phyloP scores from a whole-genome alignment of 2,797 vertebrate genomes.

The Oryzias sinensis region DNA sequence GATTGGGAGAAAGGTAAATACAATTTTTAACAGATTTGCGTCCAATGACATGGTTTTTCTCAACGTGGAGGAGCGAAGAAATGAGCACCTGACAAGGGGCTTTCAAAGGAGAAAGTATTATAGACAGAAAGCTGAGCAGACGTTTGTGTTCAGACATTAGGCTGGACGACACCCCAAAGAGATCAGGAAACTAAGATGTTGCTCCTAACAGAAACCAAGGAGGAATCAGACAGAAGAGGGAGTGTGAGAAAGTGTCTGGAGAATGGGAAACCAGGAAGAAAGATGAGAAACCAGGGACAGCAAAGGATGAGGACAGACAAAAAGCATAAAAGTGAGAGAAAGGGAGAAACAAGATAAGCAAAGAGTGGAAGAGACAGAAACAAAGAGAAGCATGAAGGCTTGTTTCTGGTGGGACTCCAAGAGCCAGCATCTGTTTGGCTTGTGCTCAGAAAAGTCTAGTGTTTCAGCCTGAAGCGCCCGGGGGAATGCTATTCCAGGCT shows the following conservation, averaged over 20 bases:
- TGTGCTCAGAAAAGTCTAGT: slow-evolving; percentile 79
- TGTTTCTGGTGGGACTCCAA: slow-evolving; percentile 79
- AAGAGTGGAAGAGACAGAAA: slow-evolving; percentile 46
- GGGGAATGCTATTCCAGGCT: slow-evolving; percentile 83
- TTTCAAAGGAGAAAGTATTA: slow-evolving; percentile 38
- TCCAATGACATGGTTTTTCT: slow-evolving; percentile 12
- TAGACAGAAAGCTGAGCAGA: slow-evolving; percentile 31
- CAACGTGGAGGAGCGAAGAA: slow-evolving; percentile 26
- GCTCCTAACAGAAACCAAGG: slow-evolving; percentile 48
- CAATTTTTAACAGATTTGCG: slow-evolving; percentile 25
- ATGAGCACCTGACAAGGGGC: slow-evolving; percentile 48
- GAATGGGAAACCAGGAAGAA: slow-evolving; percentile 51
- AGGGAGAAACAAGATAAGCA: slow-evolving; percentile 37
- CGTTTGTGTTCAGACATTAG: slow-evolving; percentile 40
- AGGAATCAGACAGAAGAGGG: slow-evolving; percentile 35
- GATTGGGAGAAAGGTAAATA: slow-evolving; percentile 9
- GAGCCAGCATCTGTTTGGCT: slow-evolving; percentile 83
- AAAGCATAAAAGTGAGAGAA: slow-evolving; percentile 57
- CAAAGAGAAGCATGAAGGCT: slow-evolving; percentile 73
- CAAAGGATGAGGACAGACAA: slow-evolving; percentile 43
- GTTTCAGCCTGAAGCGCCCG: slow-evolving; percentile 80
- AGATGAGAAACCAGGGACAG: slow-evolving; percentile 47
- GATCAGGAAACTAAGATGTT: slow-evolving; percentile 58
- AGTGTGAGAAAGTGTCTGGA: slow-evolving; percentile 54
- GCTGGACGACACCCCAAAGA: slow-evolving; percentile 43